A percentile compares a stretch with the other conserved stretches of the same genome.
phyloP scores from a whole-genome alignment of 2,888 invertebrate species.

The Anthrax anthrax region DNA sequence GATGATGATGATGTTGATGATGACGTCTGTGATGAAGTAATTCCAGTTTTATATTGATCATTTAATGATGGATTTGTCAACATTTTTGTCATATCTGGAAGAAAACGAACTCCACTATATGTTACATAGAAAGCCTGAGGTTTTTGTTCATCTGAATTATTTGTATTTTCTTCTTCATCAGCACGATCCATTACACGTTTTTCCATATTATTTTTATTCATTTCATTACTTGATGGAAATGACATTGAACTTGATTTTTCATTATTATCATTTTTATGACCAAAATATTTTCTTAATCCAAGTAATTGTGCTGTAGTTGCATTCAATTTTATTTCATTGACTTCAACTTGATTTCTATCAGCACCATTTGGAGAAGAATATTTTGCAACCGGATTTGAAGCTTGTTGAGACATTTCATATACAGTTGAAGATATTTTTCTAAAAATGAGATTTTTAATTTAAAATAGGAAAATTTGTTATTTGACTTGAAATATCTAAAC shows the following conservation, averaged over 20 bases:
- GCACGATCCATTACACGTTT: neutral
- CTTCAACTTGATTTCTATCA: neutral
- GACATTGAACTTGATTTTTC: too few relatives aligned
- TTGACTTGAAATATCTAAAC: too few relatives aligned
- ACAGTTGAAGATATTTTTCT: too few relatives aligned
- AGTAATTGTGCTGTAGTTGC: neutral
- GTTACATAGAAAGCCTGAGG: neutral
- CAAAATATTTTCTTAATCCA: neutral
- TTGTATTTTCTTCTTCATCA: neutral
- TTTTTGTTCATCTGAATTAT: neutral
- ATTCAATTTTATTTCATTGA: neutral
- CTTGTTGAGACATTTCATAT: neutral
- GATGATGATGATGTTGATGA: neutral
- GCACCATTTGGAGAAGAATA: neutral
- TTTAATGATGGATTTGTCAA: neutral
- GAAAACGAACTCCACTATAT: neutral
- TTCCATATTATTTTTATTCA: too few relatives aligned
- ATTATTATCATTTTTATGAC: neutral
- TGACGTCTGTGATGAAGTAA: neutral
- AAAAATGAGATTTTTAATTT: too few relatives aligned
- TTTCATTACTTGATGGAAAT: too few relatives aligned
- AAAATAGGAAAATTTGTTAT: too few relatives aligned
- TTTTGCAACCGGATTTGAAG: neutral
- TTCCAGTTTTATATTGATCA: neutral
- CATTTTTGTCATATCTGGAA: neutral